Conservation (phyloP, 2,797 vertebrate genomes). For the Gymnoscopelus braueri region DNA sequence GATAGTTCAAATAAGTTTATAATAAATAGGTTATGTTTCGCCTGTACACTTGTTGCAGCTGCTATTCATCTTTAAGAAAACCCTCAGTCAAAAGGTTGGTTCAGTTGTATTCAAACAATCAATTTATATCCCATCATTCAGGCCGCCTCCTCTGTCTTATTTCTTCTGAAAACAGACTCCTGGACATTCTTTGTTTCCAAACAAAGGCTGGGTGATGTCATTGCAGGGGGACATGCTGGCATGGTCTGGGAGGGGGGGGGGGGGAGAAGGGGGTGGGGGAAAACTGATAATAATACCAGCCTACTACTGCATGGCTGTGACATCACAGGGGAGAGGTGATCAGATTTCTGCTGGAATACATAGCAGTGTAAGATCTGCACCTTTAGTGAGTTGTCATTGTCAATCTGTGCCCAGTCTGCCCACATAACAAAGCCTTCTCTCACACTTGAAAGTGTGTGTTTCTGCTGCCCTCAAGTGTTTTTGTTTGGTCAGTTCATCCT, state of each 20-base stretch:
- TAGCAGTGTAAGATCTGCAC: not conserved
- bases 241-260: slow-evolving; percentile 46
- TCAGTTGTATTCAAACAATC: not conserved
- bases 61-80: not conserved
- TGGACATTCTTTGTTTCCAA: slow-evolving; percentile 78
- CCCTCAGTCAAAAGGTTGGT: slow-evolving; percentile 36
- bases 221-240: slow-evolving; percentile 53
- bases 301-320: slow-evolving; percentile 36
- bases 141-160: slow-evolving; percentile 62
- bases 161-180: slow-evolving; percentile 79
- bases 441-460: not conserved
- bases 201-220: slow-evolving; percentile 80
- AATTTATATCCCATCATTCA: not conserved
- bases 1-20: not conserved
- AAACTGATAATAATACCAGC: slow-evolving; percentile 30
- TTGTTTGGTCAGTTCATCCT: not conserved
- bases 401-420: not conserved
- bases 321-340: slow-evolving; percentile 41
- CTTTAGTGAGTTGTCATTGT: not conserved
- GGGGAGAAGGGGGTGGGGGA: slow-evolving; percentile 50
- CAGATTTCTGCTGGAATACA: slow-evolving; percentile 12
- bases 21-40: not conserved
- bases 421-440: not conserved
- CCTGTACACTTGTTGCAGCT: not conserved
- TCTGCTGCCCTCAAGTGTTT: slow-evolving; percentile 65